Percentiles rank a stretch among this genome's conserved stretches.
phyloP scores from a whole-genome alignment of 1,140 invertebrate genomes.

The Helicoverpa armigera region DNA sequence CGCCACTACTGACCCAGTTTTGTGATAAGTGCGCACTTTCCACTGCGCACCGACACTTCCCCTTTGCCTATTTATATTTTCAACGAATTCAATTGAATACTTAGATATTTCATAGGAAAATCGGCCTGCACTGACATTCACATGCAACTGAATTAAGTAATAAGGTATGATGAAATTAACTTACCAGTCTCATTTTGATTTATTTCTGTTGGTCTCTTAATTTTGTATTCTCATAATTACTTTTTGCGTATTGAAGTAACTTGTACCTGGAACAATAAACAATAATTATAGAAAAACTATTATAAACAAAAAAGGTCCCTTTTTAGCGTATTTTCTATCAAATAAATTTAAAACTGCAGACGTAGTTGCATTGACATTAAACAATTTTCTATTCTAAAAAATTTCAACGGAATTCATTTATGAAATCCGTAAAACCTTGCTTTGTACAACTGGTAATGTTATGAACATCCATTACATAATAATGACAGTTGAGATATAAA shows the following conservation, averaged over 20 bases:
- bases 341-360: not conserved
- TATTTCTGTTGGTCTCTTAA: slow-evolving; percentile 52
- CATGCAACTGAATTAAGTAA: not conserved
- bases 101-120: slow-evolving; percentile 53
- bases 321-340: not conserved
- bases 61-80: slow-evolving; percentile 80
- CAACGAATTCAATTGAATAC: slow-evolving; percentile 64
- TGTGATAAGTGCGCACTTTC: slow-evolving; percentile 82
- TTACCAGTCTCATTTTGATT: slow-evolving; percentile 83
- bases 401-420: too few relatives aligned
- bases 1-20: slow-evolving; percentile 84
- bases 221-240: slow-evolving; percentile 60
- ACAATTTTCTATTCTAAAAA: too few relatives aligned
- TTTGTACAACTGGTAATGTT: not conserved
- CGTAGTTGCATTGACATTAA: not conserved
- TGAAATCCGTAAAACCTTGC: too few relatives aligned
- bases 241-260: slow-evolving; percentile 60
- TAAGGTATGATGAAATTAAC: slow-evolving; percentile 17
- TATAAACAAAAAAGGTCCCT: not conserved
- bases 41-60: slow-evolving; percentile 81
- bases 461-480: not conserved
- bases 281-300: slow-evolving; percentile 20
- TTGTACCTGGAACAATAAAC: slow-evolving; percentile 72
- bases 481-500: not conserved
- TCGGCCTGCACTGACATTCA: not conserved